A percentile compares a stretch with the other conserved stretches of the same genome.
Conservation (phyloP, 2,797 vertebrate species). For the Micrastur ruficollis region DNA sequence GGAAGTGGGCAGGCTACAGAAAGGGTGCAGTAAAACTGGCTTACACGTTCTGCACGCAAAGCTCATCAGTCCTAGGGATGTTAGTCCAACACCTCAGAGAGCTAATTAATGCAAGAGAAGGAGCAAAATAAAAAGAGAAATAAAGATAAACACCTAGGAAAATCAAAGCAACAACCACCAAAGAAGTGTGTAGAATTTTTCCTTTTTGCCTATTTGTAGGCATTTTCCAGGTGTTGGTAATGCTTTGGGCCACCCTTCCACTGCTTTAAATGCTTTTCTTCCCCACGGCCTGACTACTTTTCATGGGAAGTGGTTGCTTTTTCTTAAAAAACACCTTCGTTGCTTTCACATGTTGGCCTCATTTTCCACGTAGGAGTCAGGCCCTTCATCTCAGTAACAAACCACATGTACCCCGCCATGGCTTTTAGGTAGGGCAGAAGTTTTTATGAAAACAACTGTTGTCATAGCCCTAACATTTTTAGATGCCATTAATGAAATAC, state of each 20-base stretch:
- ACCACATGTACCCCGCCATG: not conserved
- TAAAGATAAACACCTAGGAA: not conserved
- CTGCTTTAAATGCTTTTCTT: not conserved
- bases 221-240: not conserved
- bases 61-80: not conserved
- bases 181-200: not conserved
- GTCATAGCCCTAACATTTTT: not conserved
- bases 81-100: not conserved
- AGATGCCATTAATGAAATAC: not conserved
- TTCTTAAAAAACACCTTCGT: not conserved
- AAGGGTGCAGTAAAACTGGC: not conserved
- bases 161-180: not conserved
- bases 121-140: not conserved
- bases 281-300: not conserved
- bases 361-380: not conserved
- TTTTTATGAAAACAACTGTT: not conserved
- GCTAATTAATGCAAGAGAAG: not conserved
- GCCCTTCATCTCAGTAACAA: not conserved
- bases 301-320: not conserved
- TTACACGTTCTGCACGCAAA: not conserved
- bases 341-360: not conserved
- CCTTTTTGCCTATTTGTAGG: not conserved
- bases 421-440: not conserved
- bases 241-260: not conserved
- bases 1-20: fast-evolving